phyloP scores from a whole-genome alignment of 2,888 invertebrate species.

The Monochamus alternatus region DNA sequence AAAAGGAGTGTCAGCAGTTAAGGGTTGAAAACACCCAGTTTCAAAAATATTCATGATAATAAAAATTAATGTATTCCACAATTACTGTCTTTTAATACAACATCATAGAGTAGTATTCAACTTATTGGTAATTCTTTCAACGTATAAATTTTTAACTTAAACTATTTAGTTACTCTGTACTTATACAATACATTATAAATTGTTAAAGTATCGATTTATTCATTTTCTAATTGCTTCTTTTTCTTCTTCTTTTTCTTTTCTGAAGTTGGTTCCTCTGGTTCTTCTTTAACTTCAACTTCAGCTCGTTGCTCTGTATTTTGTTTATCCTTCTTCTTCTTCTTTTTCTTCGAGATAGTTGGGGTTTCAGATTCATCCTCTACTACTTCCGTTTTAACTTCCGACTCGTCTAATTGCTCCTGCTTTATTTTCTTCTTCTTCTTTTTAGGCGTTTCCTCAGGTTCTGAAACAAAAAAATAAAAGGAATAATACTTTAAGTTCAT shows the following conservation, averaged over 20 bases:
- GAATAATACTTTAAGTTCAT: neutral
- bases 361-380: slow-evolving; percentile 56
- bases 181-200: neutral
- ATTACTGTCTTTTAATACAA: too few species aligned
- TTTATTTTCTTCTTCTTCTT: slow-evolving; percentile 65
- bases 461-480: slow-evolving; percentile 15
- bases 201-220: neutral
- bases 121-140: too few species aligned
- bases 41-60: too few species aligned
- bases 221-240: slow-evolving; percentile 35
- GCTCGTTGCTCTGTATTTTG: slow-evolving; percentile 50
- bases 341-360: slow-evolving; percentile 46
- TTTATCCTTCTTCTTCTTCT: slow-evolving; percentile 60
- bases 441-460: slow-evolving; percentile 57
- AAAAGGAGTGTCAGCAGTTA: too few species aligned
- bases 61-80: too few species aligned
- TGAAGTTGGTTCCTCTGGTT: slow-evolving; percentile 40
- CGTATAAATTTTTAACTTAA: too few species aligned
- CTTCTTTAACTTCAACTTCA: slow-evolving; percentile 51
- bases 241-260: slow-evolving; percentile 55
- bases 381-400: slow-evolving; percentile 57
- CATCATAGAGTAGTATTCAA: too few species aligned
- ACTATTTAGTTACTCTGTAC: neutral
- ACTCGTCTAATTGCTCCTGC: slow-evolving; percentile 59
- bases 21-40: too few species aligned